These are phyloP conservation scores for Urocitellus parryii DNA, from an alignment of 2,113 vertebrate genomes.

Conservation along the genomic window DNA sequence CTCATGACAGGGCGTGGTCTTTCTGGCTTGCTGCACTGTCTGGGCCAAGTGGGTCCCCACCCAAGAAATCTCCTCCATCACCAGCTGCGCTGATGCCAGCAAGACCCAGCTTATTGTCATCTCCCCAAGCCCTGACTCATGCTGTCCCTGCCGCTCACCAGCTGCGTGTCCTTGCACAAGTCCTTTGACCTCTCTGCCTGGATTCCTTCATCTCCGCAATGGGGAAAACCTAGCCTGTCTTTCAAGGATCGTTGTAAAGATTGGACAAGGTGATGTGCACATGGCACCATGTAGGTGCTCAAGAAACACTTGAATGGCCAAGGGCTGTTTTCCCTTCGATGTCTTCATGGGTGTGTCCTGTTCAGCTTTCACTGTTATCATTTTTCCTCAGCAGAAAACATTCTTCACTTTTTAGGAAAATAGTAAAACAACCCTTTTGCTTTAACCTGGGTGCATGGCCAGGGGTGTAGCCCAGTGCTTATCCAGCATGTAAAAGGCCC, in stretches of 20 bases:
- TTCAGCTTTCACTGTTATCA: not conserved
- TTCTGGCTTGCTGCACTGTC: conserved; percentile 88
- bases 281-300: not conserved
- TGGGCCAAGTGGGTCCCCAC: conserved; percentile 90
- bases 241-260: not conserved
- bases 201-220: not conserved
- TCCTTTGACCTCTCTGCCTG: not conserved
- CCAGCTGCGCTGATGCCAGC: conserved; percentile 84
- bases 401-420: conserved; percentile 31
- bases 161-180: not conserved
- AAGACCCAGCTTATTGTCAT: not conserved
- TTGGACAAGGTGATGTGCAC: not conserved
- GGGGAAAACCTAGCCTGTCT: not conserved
- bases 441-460: not conserved
- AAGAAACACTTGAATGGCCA: not conserved
- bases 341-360: rapidly evolving
- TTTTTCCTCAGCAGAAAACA: not conserved
- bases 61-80: conserved; percentile 87
- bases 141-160: not conserved
- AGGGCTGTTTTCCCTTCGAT: not conserved
- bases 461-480: not conserved
- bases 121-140: not conserved
- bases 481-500: not conserved
- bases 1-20: conserved; percentile 85
- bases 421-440: not conserved